A percentile compares a stretch with the other conserved stretches of the same genome.
phyloP scores from a whole-genome alignment of 2,797 vertebrate genomes.

The Sciaenops ocellatus region DNA sequence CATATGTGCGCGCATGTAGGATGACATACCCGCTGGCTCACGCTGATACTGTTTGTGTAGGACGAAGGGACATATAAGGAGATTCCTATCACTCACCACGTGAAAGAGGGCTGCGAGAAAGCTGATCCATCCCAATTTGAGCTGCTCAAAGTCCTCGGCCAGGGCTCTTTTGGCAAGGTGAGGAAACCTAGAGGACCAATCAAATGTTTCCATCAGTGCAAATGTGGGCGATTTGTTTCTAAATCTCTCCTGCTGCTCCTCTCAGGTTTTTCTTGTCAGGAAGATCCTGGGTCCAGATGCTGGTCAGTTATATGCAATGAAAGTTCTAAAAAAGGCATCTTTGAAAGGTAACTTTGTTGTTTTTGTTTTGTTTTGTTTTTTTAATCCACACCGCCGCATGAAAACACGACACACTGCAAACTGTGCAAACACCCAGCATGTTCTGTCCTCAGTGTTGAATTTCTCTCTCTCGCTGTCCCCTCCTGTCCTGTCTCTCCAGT shows the following conservation, averaged over 20 bases:
- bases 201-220: not conserved
- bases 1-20: not conserved
- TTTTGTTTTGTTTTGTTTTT: too few relatives aligned
- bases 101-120: slow-evolving; percentile 98
- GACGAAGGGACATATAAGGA: slow-evolving; percentile 95
- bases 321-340: slow-evolving; percentile 98
- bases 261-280: slow-evolving; percentile 96
- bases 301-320: slow-evolving; percentile 99
- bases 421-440: not conserved
- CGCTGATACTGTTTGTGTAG: slow-evolving; percentile 76
- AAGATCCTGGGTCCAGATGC: slow-evolving; percentile 97
- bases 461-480: slow-evolving; percentile 30
- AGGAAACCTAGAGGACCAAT: slow-evolving; percentile 49
- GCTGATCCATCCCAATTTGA: slow-evolving; percentile 98
- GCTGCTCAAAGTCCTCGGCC: slow-evolving; percentile 97
- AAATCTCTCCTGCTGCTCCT: not conserved
- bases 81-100: slow-evolving; percentile 97
- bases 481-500: slow-evolving; percentile 82
- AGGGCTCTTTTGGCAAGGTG: slow-evolving; percentile 99
- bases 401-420: not conserved
- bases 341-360: slow-evolving; percentile 90
- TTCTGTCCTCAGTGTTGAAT: slow-evolving; percentile 41
- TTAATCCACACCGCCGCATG: not conserved
- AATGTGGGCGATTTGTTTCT: not conserved
- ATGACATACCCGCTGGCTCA: slow-evolving; percentile 29